Base-by-base conservation (phyloP, 2,113 vertebrate genomes). In the Columbina picui region DNA sequence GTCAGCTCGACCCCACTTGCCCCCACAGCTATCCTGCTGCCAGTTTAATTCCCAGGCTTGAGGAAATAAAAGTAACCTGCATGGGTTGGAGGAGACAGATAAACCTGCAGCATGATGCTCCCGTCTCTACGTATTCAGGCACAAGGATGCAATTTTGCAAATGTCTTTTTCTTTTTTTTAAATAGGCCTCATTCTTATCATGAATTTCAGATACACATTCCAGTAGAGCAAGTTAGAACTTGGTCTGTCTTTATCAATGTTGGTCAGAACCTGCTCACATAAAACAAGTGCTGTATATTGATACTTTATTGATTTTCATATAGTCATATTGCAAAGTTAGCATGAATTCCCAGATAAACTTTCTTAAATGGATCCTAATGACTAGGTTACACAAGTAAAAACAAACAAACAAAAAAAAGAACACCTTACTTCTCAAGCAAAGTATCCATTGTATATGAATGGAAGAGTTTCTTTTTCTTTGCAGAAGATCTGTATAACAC, bases 391-490 rank as follows among this genome's bases (percentile, higher is more conserved):
- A n/a, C 9, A 56, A 63, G 74, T 20, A 74, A 65, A 50, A 12
- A 53, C n/a, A n/a, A n/a, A n/a, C n/a, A n/a, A n/a, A n/a, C n/a
- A 47, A 23, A 50, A 75, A 74, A 80, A n/a, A 52, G 1, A n/a
- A n/a, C n/a, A n/a, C n/a, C 27, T 73, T 22, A 21, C 86, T 94
- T 87, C 49, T 76, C 34, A 81, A 77, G 65, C n/a, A 75, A 79
- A 91, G 13, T 36, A 36, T 41, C 17, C 15, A 36, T 10, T 2
- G 9, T 38, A 39, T 45, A 17, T 32, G 29, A 88, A 41, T 8
- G 59, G 18, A 87, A 63, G 1, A 30, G 22, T 32, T 39, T 52
- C 17, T 65, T 87, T 61, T 56, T 39, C 61, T 73, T 89, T 50
- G 21, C 39, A 83, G 65, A 77, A 92, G 65, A 95, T 74, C 56